A percentile compares a stretch with the other conserved stretches of the same genome.
Evolutionary conservation across 2,113 vertebrate genomes (phyloP).

Genomic region (Engystomops pustulosus): DNA sequence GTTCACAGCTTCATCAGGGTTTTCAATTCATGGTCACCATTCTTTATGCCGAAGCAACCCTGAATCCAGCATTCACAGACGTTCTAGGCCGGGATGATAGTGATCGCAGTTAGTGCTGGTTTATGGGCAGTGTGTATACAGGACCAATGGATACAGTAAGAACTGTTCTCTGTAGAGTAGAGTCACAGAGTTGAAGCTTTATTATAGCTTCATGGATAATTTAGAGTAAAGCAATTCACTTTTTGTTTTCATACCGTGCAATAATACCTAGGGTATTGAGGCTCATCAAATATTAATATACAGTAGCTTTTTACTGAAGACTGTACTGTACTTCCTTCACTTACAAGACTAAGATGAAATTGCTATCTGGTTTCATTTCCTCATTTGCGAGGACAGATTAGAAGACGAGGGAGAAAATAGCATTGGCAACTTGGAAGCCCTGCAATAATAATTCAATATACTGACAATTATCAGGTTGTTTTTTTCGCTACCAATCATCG

Average conservation of each 20-base stretch:
- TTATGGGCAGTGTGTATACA: too few relatives aligned
- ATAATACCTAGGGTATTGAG: slow-evolving; percentile 41
- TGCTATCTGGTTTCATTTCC: slow-evolving; percentile 40
- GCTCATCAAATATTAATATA: slow-evolving; percentile 53
- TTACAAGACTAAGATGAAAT: slow-evolving; percentile 8
- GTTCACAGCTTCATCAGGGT: too few relatives aligned
- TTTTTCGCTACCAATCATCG: not conserved
- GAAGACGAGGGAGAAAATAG: not conserved
- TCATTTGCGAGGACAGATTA: slow-evolving; percentile 22
- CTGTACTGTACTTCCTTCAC: slow-evolving; percentile 35
- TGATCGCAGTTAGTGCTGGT: too few relatives aligned
- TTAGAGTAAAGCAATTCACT: slow-evolving; percentile 40
- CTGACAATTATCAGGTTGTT: slow-evolving; percentile 38
- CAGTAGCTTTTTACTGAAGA: slow-evolving; percentile 41
- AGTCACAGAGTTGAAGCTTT: slow-evolving; percentile 3
- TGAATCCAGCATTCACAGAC: too few relatives aligned
- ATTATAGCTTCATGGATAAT: slow-evolving; percentile 37
- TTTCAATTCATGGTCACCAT: too few relatives aligned
- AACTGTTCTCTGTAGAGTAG: not conserved
- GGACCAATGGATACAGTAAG: not conserved
- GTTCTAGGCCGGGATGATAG: too few relatives aligned
- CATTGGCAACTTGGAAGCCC: not conserved
- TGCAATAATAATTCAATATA: slow-evolving; percentile 27
- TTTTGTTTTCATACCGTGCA: slow-evolving; percentile 27
- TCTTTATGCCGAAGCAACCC: too few relatives aligned